A percentile compares a stretch with the other conserved stretches of the same genome.
Evolutionary conservation across 2,797 vertebrate species (phyloP).

Genomic region (Chaunax sp.): DNA sequence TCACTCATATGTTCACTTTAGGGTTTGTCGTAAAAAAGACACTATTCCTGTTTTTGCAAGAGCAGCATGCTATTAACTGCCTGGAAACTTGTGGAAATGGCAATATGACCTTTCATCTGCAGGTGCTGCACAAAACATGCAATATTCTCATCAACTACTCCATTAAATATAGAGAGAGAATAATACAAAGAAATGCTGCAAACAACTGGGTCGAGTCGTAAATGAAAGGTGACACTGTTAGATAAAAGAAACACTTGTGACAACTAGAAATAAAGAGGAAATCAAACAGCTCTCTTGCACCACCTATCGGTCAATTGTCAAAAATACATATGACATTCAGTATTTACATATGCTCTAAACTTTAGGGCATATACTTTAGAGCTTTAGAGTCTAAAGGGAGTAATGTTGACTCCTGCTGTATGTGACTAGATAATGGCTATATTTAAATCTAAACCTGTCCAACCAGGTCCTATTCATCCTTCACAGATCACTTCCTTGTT

Average conservation of each 20-base stretch:
- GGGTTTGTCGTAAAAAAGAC: too few species aligned
- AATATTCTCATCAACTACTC: neutral
- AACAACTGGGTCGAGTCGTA: too few species aligned
- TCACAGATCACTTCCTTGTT: too few species aligned
- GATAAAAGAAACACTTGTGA: neutral
- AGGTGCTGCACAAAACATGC: neutral
- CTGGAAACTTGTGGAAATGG: too few species aligned
- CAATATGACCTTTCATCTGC: too few species aligned
- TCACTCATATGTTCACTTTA: neutral
- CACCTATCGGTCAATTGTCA: conserved; percentile 50
- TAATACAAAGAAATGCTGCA: too few species aligned
- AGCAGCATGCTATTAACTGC: too few species aligned
- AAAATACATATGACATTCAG: conserved; percentile 19
- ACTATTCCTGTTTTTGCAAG: too few species aligned
- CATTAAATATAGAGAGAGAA: neutral
- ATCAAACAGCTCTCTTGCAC: conserved; percentile 46
- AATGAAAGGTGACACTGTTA: too few species aligned
- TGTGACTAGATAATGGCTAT: neutral
- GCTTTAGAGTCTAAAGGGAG: too few species aligned
- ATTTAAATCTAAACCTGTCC: neutral
- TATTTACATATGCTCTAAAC: neutral
- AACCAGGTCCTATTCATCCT: neutral
- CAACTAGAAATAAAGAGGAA: neutral
- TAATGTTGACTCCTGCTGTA: neutral
- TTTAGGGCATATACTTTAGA: too few species aligned